These are phyloP conservation scores for Gopherus evgoodei DNA, from an alignment of 2,113 vertebrate genomes.

Conservation along the genomic window DNA sequence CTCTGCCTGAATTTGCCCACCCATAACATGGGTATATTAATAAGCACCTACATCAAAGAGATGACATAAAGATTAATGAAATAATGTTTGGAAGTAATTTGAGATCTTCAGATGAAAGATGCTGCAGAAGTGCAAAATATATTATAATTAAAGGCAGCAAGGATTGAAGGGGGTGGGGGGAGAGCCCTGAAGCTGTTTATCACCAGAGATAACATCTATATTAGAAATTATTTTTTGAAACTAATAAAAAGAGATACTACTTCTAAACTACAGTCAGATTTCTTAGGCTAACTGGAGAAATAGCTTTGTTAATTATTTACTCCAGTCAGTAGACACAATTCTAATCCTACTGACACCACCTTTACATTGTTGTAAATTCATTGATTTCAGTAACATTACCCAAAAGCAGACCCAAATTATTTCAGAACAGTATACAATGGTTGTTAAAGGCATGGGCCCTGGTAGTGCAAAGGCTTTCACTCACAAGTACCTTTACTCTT, in stretches of 20 bases:
- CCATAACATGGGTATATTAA: background rate
- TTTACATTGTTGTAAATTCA: background rate
- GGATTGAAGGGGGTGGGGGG: background rate
- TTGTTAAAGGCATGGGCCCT: background rate
- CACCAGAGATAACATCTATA: background rate
- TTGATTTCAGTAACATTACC: background rate
- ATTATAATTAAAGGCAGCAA: slow-evolving; percentile 7
- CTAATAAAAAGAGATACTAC: slow-evolving; percentile 15
- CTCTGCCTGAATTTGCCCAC: background rate
- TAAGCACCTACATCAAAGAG: slow-evolving; percentile 36
- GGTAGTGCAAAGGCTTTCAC: background rate
- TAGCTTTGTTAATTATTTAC: background rate
- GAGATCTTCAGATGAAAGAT: slow-evolving; percentile 55
- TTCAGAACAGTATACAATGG: background rate
- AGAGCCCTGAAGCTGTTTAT: background rate
- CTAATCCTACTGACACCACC: background rate
- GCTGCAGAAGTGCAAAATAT: background rate
- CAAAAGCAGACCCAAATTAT: background rate
- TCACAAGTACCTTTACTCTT: background rate
- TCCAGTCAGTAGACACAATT: background rate
- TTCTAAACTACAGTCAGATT: background rate
- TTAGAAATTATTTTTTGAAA: background rate
- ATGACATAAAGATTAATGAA: slow-evolving; percentile 20
- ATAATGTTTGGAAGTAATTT: slow-evolving; percentile 39
- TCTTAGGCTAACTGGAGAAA: background rate